phyloP scores from a whole-genome alignment of 2,888 invertebrate genomes.

The Ecliptopera silaceata region DNA sequence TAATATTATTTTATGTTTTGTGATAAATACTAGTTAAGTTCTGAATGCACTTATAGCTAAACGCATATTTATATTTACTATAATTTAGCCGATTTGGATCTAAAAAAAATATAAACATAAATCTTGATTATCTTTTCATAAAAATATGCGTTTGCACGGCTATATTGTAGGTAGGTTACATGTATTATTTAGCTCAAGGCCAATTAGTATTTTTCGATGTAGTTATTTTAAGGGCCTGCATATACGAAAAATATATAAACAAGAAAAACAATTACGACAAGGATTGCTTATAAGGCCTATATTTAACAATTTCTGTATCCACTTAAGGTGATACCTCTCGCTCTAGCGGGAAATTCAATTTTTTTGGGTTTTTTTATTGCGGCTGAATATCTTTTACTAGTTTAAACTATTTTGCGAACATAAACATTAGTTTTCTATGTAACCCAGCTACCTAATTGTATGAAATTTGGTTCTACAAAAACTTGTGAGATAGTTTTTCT shows the following conservation, averaged over 20 bases:
- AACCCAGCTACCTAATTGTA: too few relatives aligned
- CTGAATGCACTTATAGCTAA: conserved; percentile 15
- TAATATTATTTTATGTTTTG: conserved; percentile 74
- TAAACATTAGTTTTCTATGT: too few relatives aligned
- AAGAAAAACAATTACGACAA: background rate
- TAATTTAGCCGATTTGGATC: background rate
- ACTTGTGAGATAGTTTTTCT: too few relatives aligned
- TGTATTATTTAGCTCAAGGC: background rate
- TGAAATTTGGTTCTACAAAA: too few relatives aligned
- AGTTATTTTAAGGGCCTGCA: background rate
- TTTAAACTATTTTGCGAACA: too few relatives aligned
- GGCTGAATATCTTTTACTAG: too few relatives aligned
- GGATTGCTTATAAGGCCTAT: too few relatives aligned
- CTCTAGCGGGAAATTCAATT: too few relatives aligned
- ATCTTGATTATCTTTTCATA: background rate
- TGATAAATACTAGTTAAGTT: conserved; percentile 65
- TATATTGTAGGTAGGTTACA: background rate
- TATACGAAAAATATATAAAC: conserved; percentile 2
- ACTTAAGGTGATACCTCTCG: too few relatives aligned
- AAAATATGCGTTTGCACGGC: background rate
- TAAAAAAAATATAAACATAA: background rate
- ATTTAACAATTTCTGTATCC: too few relatives aligned
- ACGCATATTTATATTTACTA: conserved; percentile 4
- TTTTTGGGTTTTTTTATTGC: too few relatives aligned
- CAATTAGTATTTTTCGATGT: background rate